These are phyloP conservation scores for Sarcophaga peregrina DNA, from an alignment of 1,140 invertebrate species.

Conservation along the genomic window DNA sequence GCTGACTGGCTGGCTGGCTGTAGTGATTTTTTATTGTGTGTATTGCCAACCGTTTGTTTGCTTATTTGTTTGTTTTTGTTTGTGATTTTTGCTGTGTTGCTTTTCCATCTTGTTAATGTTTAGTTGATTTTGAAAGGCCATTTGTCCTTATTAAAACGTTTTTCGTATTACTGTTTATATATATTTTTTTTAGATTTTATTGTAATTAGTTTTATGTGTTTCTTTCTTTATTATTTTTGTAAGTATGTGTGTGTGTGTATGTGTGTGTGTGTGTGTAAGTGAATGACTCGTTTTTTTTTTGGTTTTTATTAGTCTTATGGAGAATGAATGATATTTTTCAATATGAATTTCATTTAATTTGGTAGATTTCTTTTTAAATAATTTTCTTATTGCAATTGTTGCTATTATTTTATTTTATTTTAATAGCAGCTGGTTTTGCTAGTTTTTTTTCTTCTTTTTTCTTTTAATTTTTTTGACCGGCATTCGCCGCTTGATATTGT, in stretches of 20 bases:
- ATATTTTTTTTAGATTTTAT: constrained; percentile 23
- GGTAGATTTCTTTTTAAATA: constrained; percentile 15
- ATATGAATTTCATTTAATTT: constrained; percentile 41
- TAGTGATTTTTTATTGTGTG: too few relatives aligned
- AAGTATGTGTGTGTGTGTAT: too few relatives aligned
- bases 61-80: neutral
- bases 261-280: neutral
- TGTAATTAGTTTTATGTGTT: constrained; percentile 40
- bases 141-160: constrained; percentile 37
- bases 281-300: constrained; percentile 25
- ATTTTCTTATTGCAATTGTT: neutral
- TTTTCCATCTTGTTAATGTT: constrained; percentile 37
- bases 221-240: neutral
- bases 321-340: constrained; percentile 25
- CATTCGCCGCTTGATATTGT: constrained; percentile 28
- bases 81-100: too few relatives aligned
- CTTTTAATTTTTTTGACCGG: neutral
- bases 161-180: constrained; percentile 3
- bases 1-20: too few relatives aligned
- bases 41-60: neutral
- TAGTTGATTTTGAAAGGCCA: constrained; percentile 39
- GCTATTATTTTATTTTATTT: constrained; percentile 21
- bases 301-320: neutral
- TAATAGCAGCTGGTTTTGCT: constrained; percentile 39
- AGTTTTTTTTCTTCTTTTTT: neutral